Evolutionary conservation across 1,140 invertebrate species (phyloP).

Genomic region (Zeugodacus cucurbitae): DNA sequence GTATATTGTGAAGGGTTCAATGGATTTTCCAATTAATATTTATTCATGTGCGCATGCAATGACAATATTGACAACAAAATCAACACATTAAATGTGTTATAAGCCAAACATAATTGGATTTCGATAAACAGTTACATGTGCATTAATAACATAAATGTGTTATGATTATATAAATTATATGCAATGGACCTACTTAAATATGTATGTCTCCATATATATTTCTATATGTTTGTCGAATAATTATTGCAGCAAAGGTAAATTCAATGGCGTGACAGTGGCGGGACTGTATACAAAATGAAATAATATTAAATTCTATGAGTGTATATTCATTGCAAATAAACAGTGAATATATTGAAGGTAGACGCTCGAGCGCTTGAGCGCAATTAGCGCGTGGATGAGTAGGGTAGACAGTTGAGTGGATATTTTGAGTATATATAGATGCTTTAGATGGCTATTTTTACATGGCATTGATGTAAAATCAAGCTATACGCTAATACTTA

Average conservation of each 20-base stretch:
- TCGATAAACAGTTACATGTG: slow-evolving; percentile 21
- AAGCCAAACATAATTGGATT: slow-evolving; percentile 36
- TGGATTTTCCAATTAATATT: slow-evolving; percentile 36
- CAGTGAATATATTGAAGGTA: neutral
- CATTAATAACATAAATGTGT: neutral
- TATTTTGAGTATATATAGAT: neutral
- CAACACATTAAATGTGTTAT: slow-evolving; percentile 36
- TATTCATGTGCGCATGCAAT: slow-evolving; percentile 9
- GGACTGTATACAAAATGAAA: neutral
- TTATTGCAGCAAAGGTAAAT: neutral
- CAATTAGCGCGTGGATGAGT: neutral
- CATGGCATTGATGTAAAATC: neutral
- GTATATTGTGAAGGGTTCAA: neutral
- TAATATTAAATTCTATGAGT: neutral
- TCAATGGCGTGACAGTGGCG: neutral
- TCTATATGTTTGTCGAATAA: neutral
- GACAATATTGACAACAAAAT: slow-evolving; percentile 25
- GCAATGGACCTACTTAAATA: neutral
- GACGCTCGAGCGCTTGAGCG: neutral
- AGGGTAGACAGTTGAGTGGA: too few relatives aligned
- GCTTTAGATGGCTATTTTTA: too few relatives aligned
- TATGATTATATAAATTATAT: neutral
- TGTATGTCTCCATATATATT: neutral
- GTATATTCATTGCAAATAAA: slow-evolving; percentile 3
- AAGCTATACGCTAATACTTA: neutral